These are phyloP conservation scores for Coreius guichenoti DNA, from an alignment of 2,797 vertebrate genomes.

Conservation along the genomic window DNA sequence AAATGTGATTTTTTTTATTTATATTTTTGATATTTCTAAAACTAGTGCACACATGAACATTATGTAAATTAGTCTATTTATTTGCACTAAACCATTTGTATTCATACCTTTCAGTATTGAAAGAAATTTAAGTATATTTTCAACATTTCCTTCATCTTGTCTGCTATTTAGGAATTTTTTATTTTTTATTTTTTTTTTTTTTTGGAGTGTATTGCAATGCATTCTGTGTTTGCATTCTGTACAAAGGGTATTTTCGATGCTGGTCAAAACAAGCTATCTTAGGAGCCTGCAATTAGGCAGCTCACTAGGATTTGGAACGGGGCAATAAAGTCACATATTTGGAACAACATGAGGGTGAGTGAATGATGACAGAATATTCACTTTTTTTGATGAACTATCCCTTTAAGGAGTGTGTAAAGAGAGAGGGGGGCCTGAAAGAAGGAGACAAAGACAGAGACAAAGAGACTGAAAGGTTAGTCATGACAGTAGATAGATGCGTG, in stretches of 20 bases:
- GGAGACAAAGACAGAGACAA: not conserved
- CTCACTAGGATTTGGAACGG: not conserved
- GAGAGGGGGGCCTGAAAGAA: not conserved
- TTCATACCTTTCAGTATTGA: not conserved
- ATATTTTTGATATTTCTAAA: not conserved
- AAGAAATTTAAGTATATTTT: not conserved
- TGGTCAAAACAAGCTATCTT: not conserved
- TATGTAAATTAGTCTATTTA: not conserved
- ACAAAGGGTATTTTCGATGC: not conserved
- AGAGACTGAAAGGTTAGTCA: constrained; percentile 5
- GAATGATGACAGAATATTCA: not conserved
- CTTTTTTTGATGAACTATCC: constrained; percentile 23
- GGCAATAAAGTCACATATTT: not conserved
- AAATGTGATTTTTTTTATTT: not conserved
- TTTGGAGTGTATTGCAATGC: not conserved
- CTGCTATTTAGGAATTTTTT: not conserved
- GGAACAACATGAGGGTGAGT: not conserved
- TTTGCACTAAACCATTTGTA: not conserved
- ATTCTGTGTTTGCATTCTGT: not conserved
- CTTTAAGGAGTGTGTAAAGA: constrained; percentile 16
- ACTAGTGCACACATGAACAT: not conserved
- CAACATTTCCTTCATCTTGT: not conserved
- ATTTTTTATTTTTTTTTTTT: not conserved
- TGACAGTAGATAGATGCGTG: constrained; percentile 21
- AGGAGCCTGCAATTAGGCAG: not conserved